phyloP scores from a whole-genome alignment of 2,113 vertebrate species.

The Toxostoma redivivum region DNA sequence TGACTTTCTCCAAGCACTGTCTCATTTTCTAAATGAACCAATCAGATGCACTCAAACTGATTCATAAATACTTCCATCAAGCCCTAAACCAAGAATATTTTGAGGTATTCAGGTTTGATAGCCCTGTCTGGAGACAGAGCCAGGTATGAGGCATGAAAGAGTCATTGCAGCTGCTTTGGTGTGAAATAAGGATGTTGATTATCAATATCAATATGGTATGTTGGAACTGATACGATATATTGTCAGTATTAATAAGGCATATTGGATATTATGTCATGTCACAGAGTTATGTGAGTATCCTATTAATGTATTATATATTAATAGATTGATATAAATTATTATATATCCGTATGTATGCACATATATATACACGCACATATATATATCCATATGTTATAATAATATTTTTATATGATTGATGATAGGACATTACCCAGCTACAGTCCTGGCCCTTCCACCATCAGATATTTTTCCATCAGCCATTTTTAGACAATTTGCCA shows the following conservation, averaged over 20 bases:
- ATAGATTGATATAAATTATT: not conserved
- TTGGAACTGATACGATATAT: fast-evolving
- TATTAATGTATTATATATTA: not conserved
- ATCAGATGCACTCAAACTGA: not conserved
- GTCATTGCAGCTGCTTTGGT: not conserved
- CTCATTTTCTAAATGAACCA: not conserved
- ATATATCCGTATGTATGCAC: too few relatives aligned
- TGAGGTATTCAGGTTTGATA: not conserved
- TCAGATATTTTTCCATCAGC: not conserved
- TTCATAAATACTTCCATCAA: not conserved
- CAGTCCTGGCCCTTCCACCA: not conserved
- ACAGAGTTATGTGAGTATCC: not conserved
- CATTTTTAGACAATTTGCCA: not conserved
- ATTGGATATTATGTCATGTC: not conserved
- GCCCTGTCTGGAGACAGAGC: not conserved
- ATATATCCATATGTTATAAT: not conserved
- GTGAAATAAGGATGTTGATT: not conserved
- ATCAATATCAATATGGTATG: not conserved
- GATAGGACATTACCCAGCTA: not conserved
- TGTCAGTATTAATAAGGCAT: not conserved
- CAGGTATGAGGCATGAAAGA: fast-evolving
- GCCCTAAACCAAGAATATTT: not conserved
- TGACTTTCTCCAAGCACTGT: not conserved
- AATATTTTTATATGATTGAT: not conserved
- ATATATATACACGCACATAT: not conserved